Conservation (phyloP, 2,888 invertebrate genomes). For the Sphaeridia pumilis region DNA sequence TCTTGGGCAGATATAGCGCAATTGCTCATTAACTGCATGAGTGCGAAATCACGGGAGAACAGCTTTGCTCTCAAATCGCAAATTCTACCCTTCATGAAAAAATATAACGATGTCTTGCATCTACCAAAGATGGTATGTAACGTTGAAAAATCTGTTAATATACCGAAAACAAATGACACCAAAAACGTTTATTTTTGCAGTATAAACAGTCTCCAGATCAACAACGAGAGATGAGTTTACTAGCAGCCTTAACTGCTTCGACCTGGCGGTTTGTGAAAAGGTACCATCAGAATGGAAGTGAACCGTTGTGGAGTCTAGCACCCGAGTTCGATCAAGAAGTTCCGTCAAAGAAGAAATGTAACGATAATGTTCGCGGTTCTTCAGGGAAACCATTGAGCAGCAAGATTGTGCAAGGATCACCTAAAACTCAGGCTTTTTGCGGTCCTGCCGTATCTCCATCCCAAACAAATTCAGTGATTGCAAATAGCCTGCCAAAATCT, state of each 20-base stretch:
- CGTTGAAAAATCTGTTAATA: neutral
- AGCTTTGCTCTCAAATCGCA: conserved; percentile 30
- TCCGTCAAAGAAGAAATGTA: neutral
- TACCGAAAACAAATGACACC: neutral
- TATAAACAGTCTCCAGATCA: conserved; percentile 23
- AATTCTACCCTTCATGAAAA: conserved; percentile 31
- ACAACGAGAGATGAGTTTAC: conserved; percentile 21
- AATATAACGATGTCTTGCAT: conserved; percentile 25
- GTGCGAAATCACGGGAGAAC: conserved; percentile 17
- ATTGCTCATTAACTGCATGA: conserved; percentile 30
- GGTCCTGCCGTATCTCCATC: too few relatives aligned
- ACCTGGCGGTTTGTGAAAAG: conserved; percentile 23
- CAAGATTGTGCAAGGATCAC: too few relatives aligned
- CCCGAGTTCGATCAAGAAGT: neutral
- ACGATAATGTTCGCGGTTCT: too few relatives aligned
- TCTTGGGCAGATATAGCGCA: conserved; percentile 33
- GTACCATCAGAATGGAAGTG: conserved; percentile 1
- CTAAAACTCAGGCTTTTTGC: neutral
- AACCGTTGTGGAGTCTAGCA: neutral
- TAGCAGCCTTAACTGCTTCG: conserved; percentile 27
- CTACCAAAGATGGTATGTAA: conserved; percentile 28
- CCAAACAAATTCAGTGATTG: neutral
- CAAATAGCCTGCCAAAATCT: too few relatives aligned
- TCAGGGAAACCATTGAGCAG: too few relatives aligned
- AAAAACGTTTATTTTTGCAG: conserved; percentile 15